Evolutionary conservation across 2,888 invertebrate genomes (phyloP), one percentile per base, ranked within the genome.

Genomic region (Julus scanicus): DNA sequence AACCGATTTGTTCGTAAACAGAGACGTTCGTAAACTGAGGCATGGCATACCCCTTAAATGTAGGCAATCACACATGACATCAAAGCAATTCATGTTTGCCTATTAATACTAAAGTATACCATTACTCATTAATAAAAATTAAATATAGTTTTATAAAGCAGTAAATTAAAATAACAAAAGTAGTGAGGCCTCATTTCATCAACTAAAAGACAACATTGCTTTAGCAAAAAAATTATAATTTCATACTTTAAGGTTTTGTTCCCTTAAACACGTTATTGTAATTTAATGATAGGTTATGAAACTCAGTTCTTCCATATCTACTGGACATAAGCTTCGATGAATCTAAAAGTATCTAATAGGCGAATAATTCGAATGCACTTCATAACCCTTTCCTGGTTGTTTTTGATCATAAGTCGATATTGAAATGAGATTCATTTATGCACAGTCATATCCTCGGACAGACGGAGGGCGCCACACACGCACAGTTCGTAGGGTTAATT

Each of bases 371-470:
- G 71, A 71, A 71, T 9, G 29, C 71, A 11, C 63, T 9, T 29
- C 71, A 71, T 71, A 71, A 71, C 71, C 71, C 71, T 71, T 71
- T 63, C 4, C n/a, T 29, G 29, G 8, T 29, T 6, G 71, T 71
- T 71, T 17, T 71, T 71, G 71, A 8, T 71, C 71, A 71, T 17
- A 71, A 71, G 20, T 71, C 71, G 71, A 71, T 71, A 71, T 71
- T 20, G 71, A 71, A 71, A 71, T 71, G 71, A 71, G 29, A 20
- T 29, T 20, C 29, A 29, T 29, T 71, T 71, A 71, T 71, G 71
- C 71, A 29, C 71, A 71, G 71, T 71, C 71, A 71, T 71, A 20
- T n/a, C 71, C 71, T 71, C 29, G 71, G 29, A 71, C 71, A 71
- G 71, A 71, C 71, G 71, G 71, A 20, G 71, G 20, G 71, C 71